A percentile compares a stretch with the other conserved stretches of the same genome.
phyloP scores from a whole-genome alignment of 2,113 vertebrate species.

The Nibea coibor region DNA sequence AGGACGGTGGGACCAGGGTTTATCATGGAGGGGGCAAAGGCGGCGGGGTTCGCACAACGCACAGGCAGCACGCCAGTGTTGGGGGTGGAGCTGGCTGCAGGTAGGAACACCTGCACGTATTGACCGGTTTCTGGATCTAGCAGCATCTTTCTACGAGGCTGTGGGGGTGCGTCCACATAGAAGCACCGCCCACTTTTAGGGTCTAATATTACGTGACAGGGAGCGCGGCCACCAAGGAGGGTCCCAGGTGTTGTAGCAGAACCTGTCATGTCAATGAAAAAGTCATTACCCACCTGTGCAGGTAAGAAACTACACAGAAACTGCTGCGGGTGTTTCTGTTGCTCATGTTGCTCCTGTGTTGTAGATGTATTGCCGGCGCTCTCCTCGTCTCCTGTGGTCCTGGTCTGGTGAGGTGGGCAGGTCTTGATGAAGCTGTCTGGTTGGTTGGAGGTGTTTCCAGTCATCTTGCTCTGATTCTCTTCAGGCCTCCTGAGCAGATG shows the following conservation, averaged over 20 bases:
- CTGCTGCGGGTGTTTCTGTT: neutral
- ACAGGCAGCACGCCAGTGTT: slow-evolving; percentile 69
- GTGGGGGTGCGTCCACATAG: slow-evolving; percentile 82
- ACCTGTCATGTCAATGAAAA: slow-evolving; percentile 5
- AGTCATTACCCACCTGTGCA: slow-evolving; percentile 32
- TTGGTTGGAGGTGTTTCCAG: slow-evolving; percentile 4
- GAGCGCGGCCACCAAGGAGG: neutral
- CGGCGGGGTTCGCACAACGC: slow-evolving; percentile 49
- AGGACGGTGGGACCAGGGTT: slow-evolving; percentile 5
- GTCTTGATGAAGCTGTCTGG: neutral
- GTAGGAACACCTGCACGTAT: slow-evolving; percentile 89
- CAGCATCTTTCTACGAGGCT: slow-evolving; percentile 86
- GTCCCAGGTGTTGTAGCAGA: neutral
- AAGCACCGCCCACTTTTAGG: slow-evolving; percentile 86
- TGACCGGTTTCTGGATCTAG: slow-evolving; percentile 91
- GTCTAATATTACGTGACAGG: slow-evolving; percentile 84
- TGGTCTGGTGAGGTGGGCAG: neutral
- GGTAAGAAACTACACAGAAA: slow-evolving; percentile 42
- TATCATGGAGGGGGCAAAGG: neutral
- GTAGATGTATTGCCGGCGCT: slow-evolving; percentile 3
- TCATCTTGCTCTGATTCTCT: slow-evolving; percentile 15
- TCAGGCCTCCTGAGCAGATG: slow-evolving; percentile 44
- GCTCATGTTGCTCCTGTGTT: slow-evolving; percentile 5
- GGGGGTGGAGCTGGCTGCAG: slow-evolving; percentile 66
- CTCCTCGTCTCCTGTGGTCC: slow-evolving; percentile 8